phyloP scores from a whole-genome alignment of 2,888 invertebrate genomes.

The Drosophila emarginata region DNA sequence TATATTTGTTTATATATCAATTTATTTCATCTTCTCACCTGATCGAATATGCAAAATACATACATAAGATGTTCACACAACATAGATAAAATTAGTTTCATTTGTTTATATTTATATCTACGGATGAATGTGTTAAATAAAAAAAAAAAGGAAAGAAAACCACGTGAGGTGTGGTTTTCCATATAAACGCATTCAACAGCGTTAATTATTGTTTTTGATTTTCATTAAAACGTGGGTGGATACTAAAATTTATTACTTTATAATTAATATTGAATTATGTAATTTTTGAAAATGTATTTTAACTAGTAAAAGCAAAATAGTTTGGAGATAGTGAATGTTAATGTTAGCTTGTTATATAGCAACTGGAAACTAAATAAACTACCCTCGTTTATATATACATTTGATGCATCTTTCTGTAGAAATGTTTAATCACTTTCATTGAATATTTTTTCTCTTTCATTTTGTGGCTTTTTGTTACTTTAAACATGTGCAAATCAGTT shows the following conservation, averaged over 20 bases:
- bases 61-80: neutral
- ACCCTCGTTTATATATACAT: neutral
- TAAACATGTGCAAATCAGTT: neutral
- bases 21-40: constrained; percentile 1
- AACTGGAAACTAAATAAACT: neutral
- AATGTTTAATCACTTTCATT: neutral
- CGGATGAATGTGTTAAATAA: neutral
- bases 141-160: neutral
- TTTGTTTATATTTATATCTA: neutral
- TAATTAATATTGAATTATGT: too few species aligned
- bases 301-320: too few species aligned
- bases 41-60: neutral
- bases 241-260: neutral
- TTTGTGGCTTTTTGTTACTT: constrained; percentile 8
- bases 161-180: neutral
- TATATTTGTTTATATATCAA: neutral
- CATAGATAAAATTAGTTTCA: neutral
- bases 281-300: too few species aligned
- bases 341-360: too few species aligned
- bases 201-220: neutral
- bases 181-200: neutral
- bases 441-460: neutral
- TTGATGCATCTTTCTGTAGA: neutral
- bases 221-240: neutral
- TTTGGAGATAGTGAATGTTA: too few species aligned